Evolutionary conservation across 2,113 vertebrate species (phyloP).

Genomic region (Austrofundulus limnaeus): DNA sequence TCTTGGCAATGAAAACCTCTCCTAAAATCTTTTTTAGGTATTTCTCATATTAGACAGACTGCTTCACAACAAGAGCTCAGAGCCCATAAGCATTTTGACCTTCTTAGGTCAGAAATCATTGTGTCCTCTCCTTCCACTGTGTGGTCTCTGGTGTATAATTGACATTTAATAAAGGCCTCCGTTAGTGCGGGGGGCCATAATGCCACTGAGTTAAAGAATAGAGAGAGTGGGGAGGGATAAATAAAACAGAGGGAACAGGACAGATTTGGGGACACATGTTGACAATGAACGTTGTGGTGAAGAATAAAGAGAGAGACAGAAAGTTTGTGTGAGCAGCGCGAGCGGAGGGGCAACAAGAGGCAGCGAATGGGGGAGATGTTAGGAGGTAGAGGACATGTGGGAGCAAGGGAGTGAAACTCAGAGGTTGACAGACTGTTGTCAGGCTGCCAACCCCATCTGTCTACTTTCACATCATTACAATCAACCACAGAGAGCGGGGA

Average conservation of each 20-base stretch:
- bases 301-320: conserved; percentile 16
- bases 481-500: conserved; percentile 40
- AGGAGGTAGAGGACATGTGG: conserved; percentile 30
- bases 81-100: conserved; percentile 74
- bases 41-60: conserved; percentile 51
- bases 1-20: not conserved
- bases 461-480: conserved; percentile 75
- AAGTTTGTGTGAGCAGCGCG: conserved; percentile 3
- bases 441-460: conserved; percentile 80
- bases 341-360: conserved; percentile 8
- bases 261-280: conserved; percentile 29
- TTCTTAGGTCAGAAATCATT: conserved; percentile 79
- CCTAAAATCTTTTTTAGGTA: conserved; percentile 1
- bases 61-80: conserved; percentile 55
- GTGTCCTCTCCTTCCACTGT: conserved; percentile 70
- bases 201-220: conserved; percentile 61
- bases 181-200: conserved; percentile 66
- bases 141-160: conserved; percentile 81
- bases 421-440: conserved; percentile 73
- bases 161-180: conserved; percentile 82
- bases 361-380: not conserved
- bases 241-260: conserved; percentile 24
- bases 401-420: conserved; percentile 33
- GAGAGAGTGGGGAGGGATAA: conserved; percentile 42
- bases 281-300: conserved; percentile 11